Evolutionary conservation across 1,140 invertebrate species (phyloP), one percentile per base, ranked within the genome.

Genomic region (Sitobion miscanthi): DNA sequence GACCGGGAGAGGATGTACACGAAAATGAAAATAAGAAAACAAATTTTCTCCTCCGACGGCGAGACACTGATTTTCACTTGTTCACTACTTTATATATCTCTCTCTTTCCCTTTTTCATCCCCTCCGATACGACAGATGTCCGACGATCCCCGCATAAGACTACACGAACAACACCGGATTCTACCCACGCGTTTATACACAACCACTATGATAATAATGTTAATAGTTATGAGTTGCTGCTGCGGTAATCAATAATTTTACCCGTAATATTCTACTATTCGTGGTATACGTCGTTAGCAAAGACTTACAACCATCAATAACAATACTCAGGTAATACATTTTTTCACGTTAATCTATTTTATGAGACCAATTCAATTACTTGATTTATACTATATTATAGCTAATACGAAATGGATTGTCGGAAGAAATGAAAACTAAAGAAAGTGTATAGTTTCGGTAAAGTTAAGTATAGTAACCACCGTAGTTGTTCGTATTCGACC

Each of bases 1-100:
- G 62, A 38, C 35, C 42, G 42, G 42, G 83, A 85, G 83, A 85
- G 23, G 35, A 42, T 45, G 42, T 25, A 42, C 21, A 42, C 42
- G 38, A 25, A 85, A 77, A 77, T 77, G 30, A n/a, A 77, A 77
- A 77, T 77, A 77, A 45, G 42, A 52, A 88, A 88, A 88, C 14
- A 11, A 25, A 54, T 54, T 54, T 38, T 38, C 35, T 57, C 30
- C 52, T 35, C 17, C 30, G 42, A 86, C 86, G 30, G n/a, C 47
- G n/a, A n/a, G 49, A 54, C 88, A 54, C 49, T 89, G 88, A 89
- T 89, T 89, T 89, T 57, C 88, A 57, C 49, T 89, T 89, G 87
- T 89, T 89, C 35, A 23, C 23, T 35, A 77, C 62, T n/a, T 77
- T 77, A 77, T 77, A 17, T 62, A 23, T 69, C 62, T 77, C 14